Evolutionary conservation across 2,113 vertebrate species (phyloP).

Genomic region (Circaetus cinerascens): DNA sequence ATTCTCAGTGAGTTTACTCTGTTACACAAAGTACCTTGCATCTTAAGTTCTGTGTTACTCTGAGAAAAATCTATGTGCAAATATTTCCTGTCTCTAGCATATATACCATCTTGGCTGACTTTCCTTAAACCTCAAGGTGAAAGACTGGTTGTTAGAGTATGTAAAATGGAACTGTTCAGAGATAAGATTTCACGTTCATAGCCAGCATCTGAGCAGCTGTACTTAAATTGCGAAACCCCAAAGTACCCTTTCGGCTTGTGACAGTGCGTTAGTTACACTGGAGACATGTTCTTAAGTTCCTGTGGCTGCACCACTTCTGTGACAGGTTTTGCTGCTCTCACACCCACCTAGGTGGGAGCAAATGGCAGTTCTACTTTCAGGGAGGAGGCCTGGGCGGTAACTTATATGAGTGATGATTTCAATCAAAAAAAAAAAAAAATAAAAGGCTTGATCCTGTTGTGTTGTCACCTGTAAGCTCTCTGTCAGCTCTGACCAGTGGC

Average conservation of each 20-base stretch:
- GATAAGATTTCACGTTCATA: background rate
- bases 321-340: conserved; percentile 50
- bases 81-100: background rate
- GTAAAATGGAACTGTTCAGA: background rate
- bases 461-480: background rate
- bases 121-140: background rate
- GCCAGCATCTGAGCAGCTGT: background rate
- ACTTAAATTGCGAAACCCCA: background rate
- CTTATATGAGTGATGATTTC: background rate
- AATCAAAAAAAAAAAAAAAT: background rate
- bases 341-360: background rate
- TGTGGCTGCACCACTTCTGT: background rate
- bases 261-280: background rate
- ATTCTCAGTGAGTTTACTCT: background rate
- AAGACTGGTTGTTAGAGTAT: background rate
- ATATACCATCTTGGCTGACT: background rate
- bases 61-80: background rate
- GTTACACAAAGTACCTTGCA: background rate
- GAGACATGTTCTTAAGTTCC: background rate
- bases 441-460: background rate
- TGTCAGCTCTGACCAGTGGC: background rate
- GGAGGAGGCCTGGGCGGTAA: conserved; percentile 1
- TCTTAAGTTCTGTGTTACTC: background rate
- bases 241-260: background rate
- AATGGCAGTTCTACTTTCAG: background rate